Evolutionary conservation across 2,113 vertebrate genomes (phyloP), one percentile per base, ranked within the genome.

Genomic region (Etheostoma cragini): DNA sequence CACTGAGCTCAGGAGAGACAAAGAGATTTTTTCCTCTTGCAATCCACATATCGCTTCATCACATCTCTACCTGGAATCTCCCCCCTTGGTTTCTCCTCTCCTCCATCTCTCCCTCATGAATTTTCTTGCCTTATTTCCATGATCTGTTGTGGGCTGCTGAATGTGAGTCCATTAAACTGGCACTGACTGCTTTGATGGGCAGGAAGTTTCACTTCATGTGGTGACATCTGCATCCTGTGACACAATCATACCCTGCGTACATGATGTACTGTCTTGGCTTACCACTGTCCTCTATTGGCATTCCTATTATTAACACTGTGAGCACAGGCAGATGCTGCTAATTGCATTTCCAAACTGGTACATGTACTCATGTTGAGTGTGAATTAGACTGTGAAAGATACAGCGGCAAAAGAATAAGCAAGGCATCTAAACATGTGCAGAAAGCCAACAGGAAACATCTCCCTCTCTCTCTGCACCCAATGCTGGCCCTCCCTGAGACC

Each of bases 21-120:
- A 94, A 93, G 90, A 94, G 78, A 93, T 90, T 93, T 94, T 94
- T 94, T 93, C 88, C 86, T 90, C 87, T 86, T 82, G 82, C 90
- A 92, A 88, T 91, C 88, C 86, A 87, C 88, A 81, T 94, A 93
- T 92, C 91, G 52, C 86, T 80, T 78, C 78, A 90, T 91, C 91
- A 85, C 85, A 92, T 91, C 87, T 89, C 81, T 45, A 80, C 85
- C 82, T 87, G 47, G 80, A 65, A 84, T 88, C 86, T 88, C 64
- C 49, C 56, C 78, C 66, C 81, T 86, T 81, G 71, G 86, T 81
- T 79, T 78, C 64, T 86, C 66, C 77, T 86, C 75, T 61, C 54
- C 74, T 78, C 84, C 63, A 50, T 82, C 68, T 71, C 74, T 74
- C 77, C 65, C 60, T 69, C 70, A 78, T 76, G 61, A 79, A 75